Evolutionary conservation across 2,888 invertebrate species (phyloP), one percentile per base, ranked within the genome.

Genomic region (Aspidiotus destructor): DNA sequence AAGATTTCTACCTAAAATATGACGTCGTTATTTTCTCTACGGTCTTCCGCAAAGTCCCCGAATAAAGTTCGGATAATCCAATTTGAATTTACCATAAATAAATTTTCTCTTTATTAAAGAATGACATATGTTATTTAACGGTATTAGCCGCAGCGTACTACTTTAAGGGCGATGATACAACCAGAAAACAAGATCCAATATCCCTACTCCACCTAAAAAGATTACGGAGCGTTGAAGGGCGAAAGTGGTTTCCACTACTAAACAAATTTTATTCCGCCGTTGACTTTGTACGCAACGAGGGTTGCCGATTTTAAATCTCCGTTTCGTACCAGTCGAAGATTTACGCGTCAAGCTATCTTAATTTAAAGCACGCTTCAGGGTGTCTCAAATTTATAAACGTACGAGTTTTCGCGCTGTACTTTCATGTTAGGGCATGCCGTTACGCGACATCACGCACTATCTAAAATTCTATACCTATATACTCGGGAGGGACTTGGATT

Each of bases 91-190:
- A 53, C 62, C 62, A 62, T 62, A 62, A 62, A 62, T 62, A 62
- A 62, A 62, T 62, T 62, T 62, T 52, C 62, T 62, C 62, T 62
- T 62, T 62, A 62, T 62, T 62, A 62, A 62, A 62, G 62, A 52
- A 62, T 62, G 62, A 62, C 62, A 62, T 62, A 62, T 62, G 62
- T 62, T 62, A 62, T 62, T 62, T 62, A 62, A 52, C 62, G 52
- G 44, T 44, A 62, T 62, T 62, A 62, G 48, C 44, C 42, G 53
- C 28, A 62, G 62, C 62, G 62, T 48, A 52, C 28, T 28, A 5
- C 48, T 17, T 40, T 62, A 17, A 52, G 62, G 62, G 62, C 52
- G 62, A 62, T 48, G 28, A 28, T 28, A 28, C 28, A 28, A 62
- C 52, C 44, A 62, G 62, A 40, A 62, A 52, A 62, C 62, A 52